A percentile compares a stretch with the other conserved stretches of the same genome.
These are phyloP conservation scores for Aradophagus sp. DNA, from an alignment of 1,140 invertebrate genomes.

Conservation along the genomic window DNA sequence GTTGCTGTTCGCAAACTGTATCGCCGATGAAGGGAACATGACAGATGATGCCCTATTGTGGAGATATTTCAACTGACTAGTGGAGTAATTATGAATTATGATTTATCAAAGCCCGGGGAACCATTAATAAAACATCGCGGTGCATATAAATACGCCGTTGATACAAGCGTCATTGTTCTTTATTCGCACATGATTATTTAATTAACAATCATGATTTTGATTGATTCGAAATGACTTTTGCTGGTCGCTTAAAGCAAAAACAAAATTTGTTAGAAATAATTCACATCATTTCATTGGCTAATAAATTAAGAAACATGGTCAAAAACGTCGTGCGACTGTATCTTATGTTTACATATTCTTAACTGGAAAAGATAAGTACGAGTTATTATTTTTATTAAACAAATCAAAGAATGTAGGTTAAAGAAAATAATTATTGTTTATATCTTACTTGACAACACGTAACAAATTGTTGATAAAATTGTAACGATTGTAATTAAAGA, in stretches of 20 bases:
- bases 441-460: too few species aligned
- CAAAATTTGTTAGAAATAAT: conserved; percentile 1
- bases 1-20: conserved; percentile 56
- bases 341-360: too few species aligned
- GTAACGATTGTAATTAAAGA: too few species aligned
- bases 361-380: too few species aligned
- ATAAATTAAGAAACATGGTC: too few species aligned
- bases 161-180: background rate
- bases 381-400: too few species aligned
- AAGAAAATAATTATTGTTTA: too few species aligned
- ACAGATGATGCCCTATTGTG: conserved; percentile 56
- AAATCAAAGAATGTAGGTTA: too few species aligned
- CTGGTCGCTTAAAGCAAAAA: too few species aligned
- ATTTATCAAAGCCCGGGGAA: conserved; percentile 52
- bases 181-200: background rate
- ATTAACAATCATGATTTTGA: conserved; percentile 3
- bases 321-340: too few species aligned
- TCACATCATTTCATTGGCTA: background rate
- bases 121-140: conserved; percentile 45
- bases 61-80: conserved; percentile 55
- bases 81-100: conserved; percentile 58
- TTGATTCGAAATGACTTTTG: background rate
- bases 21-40: conserved; percentile 53
- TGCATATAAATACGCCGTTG: conserved; percentile 25
- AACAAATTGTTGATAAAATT: too few species aligned